Conservation (phyloP, 1,140 invertebrate genomes). For the Drosophila mojavensis region DNA sequence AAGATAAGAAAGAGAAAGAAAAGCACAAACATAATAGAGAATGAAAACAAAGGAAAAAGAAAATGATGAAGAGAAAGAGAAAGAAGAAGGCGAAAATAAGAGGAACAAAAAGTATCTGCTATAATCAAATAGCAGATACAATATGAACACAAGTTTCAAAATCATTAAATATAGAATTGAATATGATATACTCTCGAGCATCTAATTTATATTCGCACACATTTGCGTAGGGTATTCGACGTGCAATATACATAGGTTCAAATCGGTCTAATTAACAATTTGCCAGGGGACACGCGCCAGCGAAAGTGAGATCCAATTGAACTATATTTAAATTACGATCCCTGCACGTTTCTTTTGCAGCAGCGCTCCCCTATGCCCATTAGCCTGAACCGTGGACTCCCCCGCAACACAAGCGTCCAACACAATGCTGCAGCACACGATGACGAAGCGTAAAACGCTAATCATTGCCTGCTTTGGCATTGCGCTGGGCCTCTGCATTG, state of each 20-base stretch:
- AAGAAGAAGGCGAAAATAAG: no score
- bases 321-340: constrained; percentile 10
- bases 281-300: constrained; percentile 17
- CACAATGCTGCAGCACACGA: constrained; percentile 65
- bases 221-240: not conserved
- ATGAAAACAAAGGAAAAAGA: no score
- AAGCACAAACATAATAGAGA: no score
- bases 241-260: no score
- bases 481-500: constrained; percentile 77
- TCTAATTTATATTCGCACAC: no score
- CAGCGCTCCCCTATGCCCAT: constrained; percentile 13
- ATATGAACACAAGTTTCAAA: no score
- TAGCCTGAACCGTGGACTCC: constrained; percentile 8
- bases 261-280: not conserved
- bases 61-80: no score
- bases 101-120: no score
- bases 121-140: no score
- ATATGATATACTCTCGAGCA: no score
- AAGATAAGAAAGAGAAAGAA: no score
- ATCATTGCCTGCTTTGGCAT: constrained; percentile 81
- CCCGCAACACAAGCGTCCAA: not conserved
- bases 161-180: no score
- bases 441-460: constrained; percentile 79
- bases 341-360: not conserved
- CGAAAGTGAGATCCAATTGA: constrained; percentile 15